Conservation (phyloP, 1,140 invertebrate species). For the Euschistus heros region DNA sequence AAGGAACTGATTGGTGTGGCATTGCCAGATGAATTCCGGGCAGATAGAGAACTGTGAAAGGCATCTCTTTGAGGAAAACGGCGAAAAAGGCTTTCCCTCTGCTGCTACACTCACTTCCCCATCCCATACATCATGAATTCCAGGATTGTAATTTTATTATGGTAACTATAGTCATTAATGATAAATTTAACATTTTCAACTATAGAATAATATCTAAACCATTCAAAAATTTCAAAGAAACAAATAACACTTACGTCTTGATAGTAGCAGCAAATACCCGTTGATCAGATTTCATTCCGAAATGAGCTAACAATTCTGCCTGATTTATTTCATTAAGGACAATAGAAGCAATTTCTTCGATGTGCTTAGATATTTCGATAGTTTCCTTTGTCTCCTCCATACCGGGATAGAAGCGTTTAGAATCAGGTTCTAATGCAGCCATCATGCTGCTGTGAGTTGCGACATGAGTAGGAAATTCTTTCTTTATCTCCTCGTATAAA, state of each 20-base stretch:
- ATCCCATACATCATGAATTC: no score
- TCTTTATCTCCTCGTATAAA: conserved; percentile 63
- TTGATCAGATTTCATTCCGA: conserved; percentile 68
- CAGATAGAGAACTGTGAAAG: no score
- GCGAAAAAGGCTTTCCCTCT: no score
- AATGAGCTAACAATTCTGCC: conserved; percentile 55
- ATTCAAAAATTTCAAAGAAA: conserved; percentile 7
- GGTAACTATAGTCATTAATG: neutral
- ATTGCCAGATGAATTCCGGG: no score
- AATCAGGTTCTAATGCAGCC: conserved; percentile 53
- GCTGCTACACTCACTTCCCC: no score
- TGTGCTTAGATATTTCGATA: conserved; percentile 37
- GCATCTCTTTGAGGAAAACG: no score
- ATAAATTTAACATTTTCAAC: no score
- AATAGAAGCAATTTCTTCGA: conserved; percentile 48
- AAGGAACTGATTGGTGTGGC: no score
- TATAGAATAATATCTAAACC: neutral
- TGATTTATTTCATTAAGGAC: conserved; percentile 63
- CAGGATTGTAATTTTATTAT: no score
- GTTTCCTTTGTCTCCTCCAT: conserved; percentile 34
- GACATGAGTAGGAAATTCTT: conserved; percentile 57
- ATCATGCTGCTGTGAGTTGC: conserved; percentile 66
- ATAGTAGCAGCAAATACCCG: conserved; percentile 64
- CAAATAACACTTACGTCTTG: conserved; percentile 48
- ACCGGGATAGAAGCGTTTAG: conserved; percentile 31